These are phyloP conservation scores for Hestina assimilis DNA, from an alignment of 1,140 invertebrate genomes.

Conservation along the genomic window DNA sequence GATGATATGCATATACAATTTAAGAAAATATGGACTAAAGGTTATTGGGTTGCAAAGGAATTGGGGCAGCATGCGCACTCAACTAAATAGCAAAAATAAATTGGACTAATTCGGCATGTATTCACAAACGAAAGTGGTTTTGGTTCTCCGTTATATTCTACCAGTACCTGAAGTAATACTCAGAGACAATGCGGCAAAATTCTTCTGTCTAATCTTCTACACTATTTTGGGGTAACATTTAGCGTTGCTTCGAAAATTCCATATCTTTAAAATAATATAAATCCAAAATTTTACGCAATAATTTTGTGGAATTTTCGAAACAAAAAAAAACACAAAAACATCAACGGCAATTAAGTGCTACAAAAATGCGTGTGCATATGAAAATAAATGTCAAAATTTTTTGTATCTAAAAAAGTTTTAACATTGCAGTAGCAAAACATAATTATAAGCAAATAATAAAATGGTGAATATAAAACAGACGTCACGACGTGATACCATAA, in stretches of 20 bases:
- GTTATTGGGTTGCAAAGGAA: no score
- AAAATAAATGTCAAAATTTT: not conserved
- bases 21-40: no score
- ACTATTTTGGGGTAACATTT: slow-evolving; percentile 20
- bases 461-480: slow-evolving; percentile 53
- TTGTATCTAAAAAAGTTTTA: slow-evolving; percentile 27
- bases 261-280: not conserved
- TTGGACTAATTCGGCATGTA: not conserved
- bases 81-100: no score
- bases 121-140: slow-evolving; percentile 22
- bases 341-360: slow-evolving; percentile 34
- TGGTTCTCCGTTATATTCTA: slow-evolving; percentile 58
- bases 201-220: slow-evolving; percentile 59
- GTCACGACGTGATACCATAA: slow-evolving; percentile 64
- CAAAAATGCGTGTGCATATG: slow-evolving; percentile 19
- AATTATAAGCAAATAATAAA: slow-evolving; percentile 56
- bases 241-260: slow-evolving; percentile 23
- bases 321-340: slow-evolving; percentile 20
- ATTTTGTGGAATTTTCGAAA: slow-evolving; percentile 24
- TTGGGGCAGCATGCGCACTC: no score
- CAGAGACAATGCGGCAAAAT: slow-evolving; percentile 82
- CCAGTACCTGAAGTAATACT: slow-evolving; percentile 99
- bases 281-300: no score
- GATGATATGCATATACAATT: no score
- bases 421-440: slow-evolving; percentile 29